These are phyloP conservation scores for Lasioglossum zephyrum DNA, from an alignment of 2,888 invertebrate species.

Conservation along the genomic window DNA sequence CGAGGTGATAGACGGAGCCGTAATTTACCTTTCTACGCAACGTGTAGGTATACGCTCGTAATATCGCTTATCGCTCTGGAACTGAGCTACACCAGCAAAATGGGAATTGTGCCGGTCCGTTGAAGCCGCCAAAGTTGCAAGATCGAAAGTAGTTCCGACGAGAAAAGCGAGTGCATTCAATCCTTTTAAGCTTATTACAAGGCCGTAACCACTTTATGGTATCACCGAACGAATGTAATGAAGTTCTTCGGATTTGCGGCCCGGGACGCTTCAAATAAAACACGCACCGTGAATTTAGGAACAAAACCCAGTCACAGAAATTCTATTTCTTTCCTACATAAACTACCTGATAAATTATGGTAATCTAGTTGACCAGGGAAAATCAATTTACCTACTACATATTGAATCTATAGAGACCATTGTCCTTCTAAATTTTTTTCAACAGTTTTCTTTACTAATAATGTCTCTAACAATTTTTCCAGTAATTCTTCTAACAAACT, in stretches of 20 bases:
- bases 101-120: constrained; percentile 27
- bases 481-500: not conserved
- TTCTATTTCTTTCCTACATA: not conserved
- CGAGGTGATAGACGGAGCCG: constrained; percentile 2
- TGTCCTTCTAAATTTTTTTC: not conserved
- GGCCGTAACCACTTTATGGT: constrained; percentile 63
- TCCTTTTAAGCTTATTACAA: constrained; percentile 67
- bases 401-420: not conserved
- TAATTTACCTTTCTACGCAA: constrained; percentile 10
- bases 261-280: constrained; percentile 13
- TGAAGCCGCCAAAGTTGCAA: constrained; percentile 48
- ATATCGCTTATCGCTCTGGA: constrained; percentile 12
- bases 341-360: not conserved
- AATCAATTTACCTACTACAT: not conserved
- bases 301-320: not conserved
- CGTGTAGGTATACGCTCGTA: constrained; percentile 4
- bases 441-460: too few species aligned
- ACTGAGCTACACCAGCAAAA: constrained; percentile 16
- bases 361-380: not conserved
- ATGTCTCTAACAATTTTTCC: too few species aligned
- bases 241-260: constrained; percentile 56
- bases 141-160: constrained; percentile 52
- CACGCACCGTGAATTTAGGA: constrained; percentile 31
- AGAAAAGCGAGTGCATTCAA: constrained; percentile 59
- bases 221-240: constrained; percentile 55